Conservation (phyloP, 1,140 invertebrate species). For the Aethina tumida region DNA sequence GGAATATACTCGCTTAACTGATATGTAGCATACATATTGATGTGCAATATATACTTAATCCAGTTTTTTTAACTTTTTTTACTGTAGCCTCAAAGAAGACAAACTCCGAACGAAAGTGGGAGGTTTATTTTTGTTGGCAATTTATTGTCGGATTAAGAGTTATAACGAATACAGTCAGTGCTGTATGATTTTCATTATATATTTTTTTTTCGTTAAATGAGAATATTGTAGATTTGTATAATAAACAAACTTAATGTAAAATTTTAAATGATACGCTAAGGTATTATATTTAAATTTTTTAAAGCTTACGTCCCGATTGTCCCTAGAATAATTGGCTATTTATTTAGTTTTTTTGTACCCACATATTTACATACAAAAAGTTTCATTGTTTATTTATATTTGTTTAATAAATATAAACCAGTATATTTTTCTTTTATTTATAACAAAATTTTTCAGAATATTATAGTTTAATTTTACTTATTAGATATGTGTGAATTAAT, state of each 20-base stretch:
- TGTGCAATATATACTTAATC: conserved; percentile 34
- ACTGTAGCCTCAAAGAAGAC: conserved; percentile 7
- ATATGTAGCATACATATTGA: conserved; percentile 26
- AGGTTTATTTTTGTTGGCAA: conserved; percentile 8
- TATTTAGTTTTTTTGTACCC: too few relatives aligned
- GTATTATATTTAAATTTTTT: conserved; percentile 5
- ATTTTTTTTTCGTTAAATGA: conserved; percentile 4
- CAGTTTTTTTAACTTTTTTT: conserved; percentile 15
- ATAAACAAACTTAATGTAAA: conserved; percentile 14
- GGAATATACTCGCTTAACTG: conserved; percentile 25
- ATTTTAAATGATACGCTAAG: conserved; percentile 11
- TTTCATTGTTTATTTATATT: conserved; percentile 23
- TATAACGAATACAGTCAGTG: too few relatives aligned
- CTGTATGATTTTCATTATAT: too few relatives aligned
- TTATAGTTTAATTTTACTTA: too few relatives aligned
- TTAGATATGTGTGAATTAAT: too few relatives aligned
- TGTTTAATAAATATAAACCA: conserved; percentile 24
- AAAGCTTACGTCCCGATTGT: too few relatives aligned
- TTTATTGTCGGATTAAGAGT: background rate
- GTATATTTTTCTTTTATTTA: too few relatives aligned
- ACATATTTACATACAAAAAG: conserved; percentile 10
- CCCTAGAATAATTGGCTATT: too few relatives aligned
- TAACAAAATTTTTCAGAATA: too few relatives aligned
- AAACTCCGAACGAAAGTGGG: too few relatives aligned
- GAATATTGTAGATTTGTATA: conserved; percentile 13